Evolutionary conservation across 2,888 invertebrate genomes (phyloP).

Genomic region (Thymelicus sylvestris): DNA sequence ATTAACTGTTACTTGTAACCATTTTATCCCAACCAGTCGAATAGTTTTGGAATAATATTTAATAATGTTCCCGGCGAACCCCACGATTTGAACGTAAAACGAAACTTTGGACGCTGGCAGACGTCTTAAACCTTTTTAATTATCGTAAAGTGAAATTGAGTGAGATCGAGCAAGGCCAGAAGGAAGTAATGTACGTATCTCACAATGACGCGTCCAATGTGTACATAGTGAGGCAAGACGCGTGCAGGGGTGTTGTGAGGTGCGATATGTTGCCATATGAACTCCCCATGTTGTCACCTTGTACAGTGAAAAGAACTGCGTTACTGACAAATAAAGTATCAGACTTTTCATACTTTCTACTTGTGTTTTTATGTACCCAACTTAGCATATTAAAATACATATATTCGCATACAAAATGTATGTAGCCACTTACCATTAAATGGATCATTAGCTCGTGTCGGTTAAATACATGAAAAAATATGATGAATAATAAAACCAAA

Average conservation of each 20-base stretch:
- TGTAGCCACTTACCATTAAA: no score
- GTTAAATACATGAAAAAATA: no score
- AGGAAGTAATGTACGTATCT: slow-evolving; percentile 39
- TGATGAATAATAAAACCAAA: slow-evolving; percentile 44
- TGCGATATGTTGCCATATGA: slow-evolving; percentile 37
- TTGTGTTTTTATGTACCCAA: slow-evolving; percentile 48
- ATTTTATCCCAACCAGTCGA: background rate
- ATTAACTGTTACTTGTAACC: background rate
- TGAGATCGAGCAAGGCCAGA: slow-evolving; percentile 48
- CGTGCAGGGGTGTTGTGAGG: slow-evolving; percentile 29
- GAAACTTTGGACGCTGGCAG: background rate
- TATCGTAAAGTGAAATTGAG: slow-evolving; percentile 47
- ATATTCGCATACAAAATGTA: no score
- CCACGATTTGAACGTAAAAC: background rate
- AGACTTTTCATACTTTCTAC: slow-evolving; percentile 74
- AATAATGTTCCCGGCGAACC: background rate
- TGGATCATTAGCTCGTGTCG: no score
- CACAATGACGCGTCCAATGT: slow-evolving; percentile 51
- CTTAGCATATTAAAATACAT: background rate
- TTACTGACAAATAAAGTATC: slow-evolving; percentile 73
- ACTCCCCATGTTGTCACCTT: slow-evolving; percentile 38
- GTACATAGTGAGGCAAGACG: slow-evolving; percentile 44
- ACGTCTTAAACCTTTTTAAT: no score
- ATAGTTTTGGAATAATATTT: background rate
- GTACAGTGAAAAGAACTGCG: slow-evolving; percentile 53